phyloP scores from a whole-genome alignment of 2,888 invertebrate species.

The Hipparchia semele region DNA sequence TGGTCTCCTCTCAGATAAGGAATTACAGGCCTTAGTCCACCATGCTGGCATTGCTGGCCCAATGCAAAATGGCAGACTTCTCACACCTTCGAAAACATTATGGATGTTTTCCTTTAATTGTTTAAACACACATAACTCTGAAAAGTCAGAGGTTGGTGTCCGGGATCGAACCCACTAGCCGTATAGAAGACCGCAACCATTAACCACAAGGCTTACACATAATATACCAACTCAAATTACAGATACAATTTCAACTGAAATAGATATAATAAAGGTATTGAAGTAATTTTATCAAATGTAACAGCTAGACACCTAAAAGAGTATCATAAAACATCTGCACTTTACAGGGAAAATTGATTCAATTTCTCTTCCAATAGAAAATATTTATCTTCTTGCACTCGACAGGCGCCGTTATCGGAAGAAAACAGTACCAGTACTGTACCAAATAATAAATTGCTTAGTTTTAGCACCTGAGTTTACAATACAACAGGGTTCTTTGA shows the following conservation, averaged over 20 bases:
- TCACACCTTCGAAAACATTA: too few species aligned
- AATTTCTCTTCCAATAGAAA: conserved; percentile 39
- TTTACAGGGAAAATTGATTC: conserved; percentile 35
- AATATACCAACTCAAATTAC: too few species aligned
- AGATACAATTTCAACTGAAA: neutral
- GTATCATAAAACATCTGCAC: conserved; percentile 23
- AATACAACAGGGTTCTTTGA: conserved; percentile 1
- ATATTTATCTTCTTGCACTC: conserved; percentile 39
- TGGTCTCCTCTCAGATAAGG: too few species aligned
- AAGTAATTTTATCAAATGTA: neutral
- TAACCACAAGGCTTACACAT: too few species aligned
- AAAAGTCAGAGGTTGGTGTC: too few species aligned
- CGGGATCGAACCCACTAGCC: too few species aligned
- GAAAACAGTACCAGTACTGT: conserved; percentile 39
- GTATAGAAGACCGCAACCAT: too few species aligned
- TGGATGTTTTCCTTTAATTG: too few species aligned
- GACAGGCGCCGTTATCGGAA: conserved; percentile 41
- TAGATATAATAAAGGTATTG: neutral
- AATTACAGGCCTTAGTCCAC: too few species aligned
- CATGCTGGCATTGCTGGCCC: too few species aligned
- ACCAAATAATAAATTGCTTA: conserved; percentile 39
- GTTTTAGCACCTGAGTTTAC: conserved; percentile 12
- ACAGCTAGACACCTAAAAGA: conserved; percentile 3
- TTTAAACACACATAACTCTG: too few species aligned
- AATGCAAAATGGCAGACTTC: too few species aligned